Percentiles rank a stretch among this genome's conserved stretches.
Conservation (phyloP, 2,888 invertebrate genomes). For the Eupithecia insigniata region DNA sequence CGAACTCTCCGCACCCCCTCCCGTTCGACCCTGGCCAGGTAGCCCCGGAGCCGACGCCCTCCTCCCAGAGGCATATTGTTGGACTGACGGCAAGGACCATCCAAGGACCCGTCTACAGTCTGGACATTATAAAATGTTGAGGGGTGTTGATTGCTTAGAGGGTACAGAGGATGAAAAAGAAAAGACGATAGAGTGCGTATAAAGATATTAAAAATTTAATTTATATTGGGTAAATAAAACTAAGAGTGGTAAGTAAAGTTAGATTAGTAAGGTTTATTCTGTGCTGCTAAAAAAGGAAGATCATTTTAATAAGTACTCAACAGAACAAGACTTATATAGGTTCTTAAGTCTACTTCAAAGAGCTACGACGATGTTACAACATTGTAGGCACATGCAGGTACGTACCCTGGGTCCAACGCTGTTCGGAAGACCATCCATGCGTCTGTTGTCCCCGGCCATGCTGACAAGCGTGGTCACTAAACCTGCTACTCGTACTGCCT, state of each 20-base stretch:
- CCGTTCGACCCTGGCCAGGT: slow-evolving; percentile 89
- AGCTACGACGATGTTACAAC: slow-evolving; percentile 14
- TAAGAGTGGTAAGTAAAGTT: not conserved
- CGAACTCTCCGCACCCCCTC: slow-evolving; percentile 92
- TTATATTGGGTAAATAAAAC: not conserved
- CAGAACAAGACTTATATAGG: not conserved
- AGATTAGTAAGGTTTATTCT: not conserved
- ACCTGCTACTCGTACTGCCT: slow-evolving; percentile 92
- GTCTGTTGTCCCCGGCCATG: slow-evolving; percentile 87
- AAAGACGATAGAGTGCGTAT: slow-evolving; percentile 12
- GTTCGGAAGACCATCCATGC: slow-evolving; percentile 81
- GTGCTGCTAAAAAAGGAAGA: slow-evolving; percentile 8
- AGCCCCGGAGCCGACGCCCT: slow-evolving; percentile 89
- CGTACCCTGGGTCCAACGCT: slow-evolving; percentile 83
- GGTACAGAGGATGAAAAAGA: not conserved
- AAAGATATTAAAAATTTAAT: not conserved
- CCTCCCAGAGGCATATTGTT: slow-evolving; percentile 85
- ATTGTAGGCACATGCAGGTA: slow-evolving; percentile 54
- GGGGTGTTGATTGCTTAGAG: slow-evolving; percentile 12
- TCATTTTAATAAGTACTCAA: not conserved
- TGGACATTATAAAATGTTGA: slow-evolving; percentile 46
- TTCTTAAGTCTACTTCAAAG: slow-evolving; percentile 4
- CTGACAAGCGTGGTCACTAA: slow-evolving; percentile 93
- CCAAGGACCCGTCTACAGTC: slow-evolving; percentile 77
- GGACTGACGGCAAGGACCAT: slow-evolving; percentile 65